Conservation (phyloP, 2,888 invertebrate genomes). For the Argyra leucocephala region DNA sequence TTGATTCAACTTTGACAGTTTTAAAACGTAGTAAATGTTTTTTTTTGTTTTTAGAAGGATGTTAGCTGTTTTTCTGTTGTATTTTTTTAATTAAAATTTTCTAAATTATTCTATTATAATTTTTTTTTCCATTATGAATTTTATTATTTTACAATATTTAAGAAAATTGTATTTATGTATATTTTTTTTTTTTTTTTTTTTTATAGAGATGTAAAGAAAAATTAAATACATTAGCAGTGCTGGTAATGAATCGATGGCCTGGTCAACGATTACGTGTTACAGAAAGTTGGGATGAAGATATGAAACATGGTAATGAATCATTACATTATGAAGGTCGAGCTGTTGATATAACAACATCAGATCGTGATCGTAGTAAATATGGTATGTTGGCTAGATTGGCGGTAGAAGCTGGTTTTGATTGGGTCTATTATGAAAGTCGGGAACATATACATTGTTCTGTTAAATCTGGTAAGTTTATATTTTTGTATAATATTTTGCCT, state of each 20-base stretch:
- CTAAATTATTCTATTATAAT: too few relatives aligned
- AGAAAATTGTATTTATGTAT: neutral
- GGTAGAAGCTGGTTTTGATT: constrained; percentile 95
- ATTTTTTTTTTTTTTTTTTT: constrained; percentile 14
- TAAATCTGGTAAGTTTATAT: constrained; percentile 77
- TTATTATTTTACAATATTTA: too few relatives aligned
- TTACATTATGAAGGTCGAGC: constrained; percentile 95
- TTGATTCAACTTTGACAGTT: too few relatives aligned
- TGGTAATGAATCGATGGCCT: constrained; percentile 98
- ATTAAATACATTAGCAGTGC: constrained; percentile 84
- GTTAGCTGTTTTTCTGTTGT: too few relatives aligned
- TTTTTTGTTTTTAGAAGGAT: too few relatives aligned
- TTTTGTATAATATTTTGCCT: too few relatives aligned
- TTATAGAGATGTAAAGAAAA: constrained; percentile 93
- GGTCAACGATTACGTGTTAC: constrained; percentile 85
- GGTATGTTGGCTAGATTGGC: constrained; percentile 93
- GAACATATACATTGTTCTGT: constrained; percentile 95
- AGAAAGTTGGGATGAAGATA: constrained; percentile 93
- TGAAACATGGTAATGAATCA: constrained; percentile 60
- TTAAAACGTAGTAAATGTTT: too few relatives aligned
- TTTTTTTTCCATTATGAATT: too few relatives aligned
- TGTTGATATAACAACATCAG: constrained; percentile 90
- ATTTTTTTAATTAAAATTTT: too few relatives aligned
- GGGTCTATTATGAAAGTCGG: constrained; percentile 93
- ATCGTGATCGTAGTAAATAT: constrained; percentile 84